Conservation (phyloP, 2,797 vertebrate species). For the Anabas testudineus region DNA sequence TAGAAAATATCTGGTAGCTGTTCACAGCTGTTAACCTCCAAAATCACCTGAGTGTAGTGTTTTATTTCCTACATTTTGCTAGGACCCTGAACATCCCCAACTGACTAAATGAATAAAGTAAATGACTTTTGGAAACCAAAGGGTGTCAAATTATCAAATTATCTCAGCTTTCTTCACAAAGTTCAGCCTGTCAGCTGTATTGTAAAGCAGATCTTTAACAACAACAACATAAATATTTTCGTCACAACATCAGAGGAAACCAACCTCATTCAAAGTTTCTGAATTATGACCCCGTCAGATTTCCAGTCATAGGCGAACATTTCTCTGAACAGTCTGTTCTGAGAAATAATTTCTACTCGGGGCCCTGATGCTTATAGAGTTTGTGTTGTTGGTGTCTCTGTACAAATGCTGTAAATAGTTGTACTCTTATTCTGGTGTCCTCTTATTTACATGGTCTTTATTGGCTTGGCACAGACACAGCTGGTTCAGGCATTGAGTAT, state of each 20-base stretch:
- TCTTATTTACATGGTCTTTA: slow-evolving; percentile 32
- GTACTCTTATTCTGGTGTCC: slow-evolving; percentile 1
- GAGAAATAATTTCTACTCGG: background rate
- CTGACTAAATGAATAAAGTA: too few species aligned
- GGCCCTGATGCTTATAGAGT: slow-evolving; percentile 14
- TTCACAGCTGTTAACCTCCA: background rate
- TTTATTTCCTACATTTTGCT: too few species aligned
- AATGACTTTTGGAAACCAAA: too few species aligned
- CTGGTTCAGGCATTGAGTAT: slow-evolving; percentile 18
- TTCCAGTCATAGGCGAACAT: background rate
- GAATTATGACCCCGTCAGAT: background rate
- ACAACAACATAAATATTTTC: background rate
- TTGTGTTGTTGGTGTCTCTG: slow-evolving; percentile 33
- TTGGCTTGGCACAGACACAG: slow-evolving; percentile 25
- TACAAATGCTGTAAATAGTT: slow-evolving; percentile 35
- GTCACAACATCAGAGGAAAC: background rate
- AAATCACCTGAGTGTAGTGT: too few species aligned
- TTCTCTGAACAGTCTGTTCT: background rate
- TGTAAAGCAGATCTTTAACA: background rate
- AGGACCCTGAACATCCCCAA: too few species aligned
- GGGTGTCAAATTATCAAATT: too few species aligned
- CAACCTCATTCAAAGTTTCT: too few species aligned
- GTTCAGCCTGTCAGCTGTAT: background rate
- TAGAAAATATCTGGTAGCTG: background rate
- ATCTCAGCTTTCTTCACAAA: too few species aligned